Evolutionary conservation across 2,888 invertebrate genomes (phyloP).

Genomic region (Salpingus planirostris): DNA sequence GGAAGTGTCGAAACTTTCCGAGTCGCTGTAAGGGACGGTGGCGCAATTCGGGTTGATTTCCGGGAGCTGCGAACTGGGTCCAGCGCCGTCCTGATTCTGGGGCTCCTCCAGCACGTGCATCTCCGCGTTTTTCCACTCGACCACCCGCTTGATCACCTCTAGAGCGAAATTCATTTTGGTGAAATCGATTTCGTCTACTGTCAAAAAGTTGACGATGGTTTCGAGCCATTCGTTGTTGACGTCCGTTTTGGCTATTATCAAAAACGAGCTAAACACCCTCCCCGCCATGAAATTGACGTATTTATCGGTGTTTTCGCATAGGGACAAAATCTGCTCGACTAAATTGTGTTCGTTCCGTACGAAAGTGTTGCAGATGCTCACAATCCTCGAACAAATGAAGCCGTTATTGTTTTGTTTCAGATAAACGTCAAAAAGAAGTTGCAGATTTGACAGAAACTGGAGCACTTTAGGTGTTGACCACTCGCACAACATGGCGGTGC

Average conservation of each 20-base stretch:
- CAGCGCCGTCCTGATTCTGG: slow-evolving; percentile 32
- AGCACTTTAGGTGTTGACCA: slow-evolving; percentile 62
- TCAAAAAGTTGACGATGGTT: slow-evolving; percentile 64
- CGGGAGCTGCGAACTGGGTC: slow-evolving; percentile 23
- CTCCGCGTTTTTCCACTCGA: slow-evolving; percentile 80
- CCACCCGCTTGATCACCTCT: slow-evolving; percentile 76
- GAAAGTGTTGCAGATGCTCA: slow-evolving; percentile 70
- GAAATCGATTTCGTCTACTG: slow-evolving; percentile 56
- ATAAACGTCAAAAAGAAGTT: slow-evolving; percentile 75
- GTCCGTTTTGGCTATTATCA: slow-evolving; percentile 75
- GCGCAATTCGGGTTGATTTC: slow-evolving; percentile 40
- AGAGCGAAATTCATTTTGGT: slow-evolving; percentile 73
- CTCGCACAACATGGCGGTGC: slow-evolving; percentile 48
- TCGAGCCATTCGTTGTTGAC: slow-evolving; percentile 74
- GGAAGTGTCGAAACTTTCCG: slow-evolving; percentile 78
- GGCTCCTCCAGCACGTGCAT: slow-evolving; percentile 71
- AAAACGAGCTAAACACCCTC: slow-evolving; percentile 70
- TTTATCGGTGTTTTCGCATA: slow-evolving; percentile 69
- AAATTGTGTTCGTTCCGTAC: slow-evolving; percentile 74
- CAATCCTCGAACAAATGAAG: slow-evolving; percentile 70
- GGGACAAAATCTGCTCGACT: slow-evolving; percentile 73
- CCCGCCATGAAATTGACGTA: slow-evolving; percentile 74
- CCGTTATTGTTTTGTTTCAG: slow-evolving; percentile 76
- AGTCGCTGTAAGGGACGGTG: slow-evolving; percentile 60
- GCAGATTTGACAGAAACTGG: slow-evolving; percentile 74